Base-by-base conservation (phyloP, 2,113 vertebrate genomes). In the Nannospalax galili region DNA sequence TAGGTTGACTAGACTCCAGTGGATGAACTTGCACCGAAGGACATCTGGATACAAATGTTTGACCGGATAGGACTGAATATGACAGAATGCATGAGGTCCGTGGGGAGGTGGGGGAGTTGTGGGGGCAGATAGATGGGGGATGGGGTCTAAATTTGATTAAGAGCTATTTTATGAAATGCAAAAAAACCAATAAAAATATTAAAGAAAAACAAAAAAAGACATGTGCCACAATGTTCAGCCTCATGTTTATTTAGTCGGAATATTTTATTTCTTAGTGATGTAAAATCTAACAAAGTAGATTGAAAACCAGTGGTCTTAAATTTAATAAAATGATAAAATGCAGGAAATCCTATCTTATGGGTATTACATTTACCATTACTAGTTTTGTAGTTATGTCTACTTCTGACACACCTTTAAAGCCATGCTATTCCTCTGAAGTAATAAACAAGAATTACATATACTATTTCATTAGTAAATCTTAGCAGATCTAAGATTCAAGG, bases 311-410 rank as follows among this genome's bases (percentile, higher is more conserved):
- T 85, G 22, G 0, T 32, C 73, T 89, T 80, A 87, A 45, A 78
- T 35, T 77, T 48, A 22, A 77, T 84, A 77, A 85, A 92, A 65
- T n/a, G 45, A 77, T 84, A 77, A 85, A 92, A 65, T n/a, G 45
- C 1, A 70, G n/a, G 64, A 82, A 91, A 72, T 60, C 37, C 58
- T 40, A 73, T 26, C 40, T 78, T 40, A 26, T 32, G 24, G 0
- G 15, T 26, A 1, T 72, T 73, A 56, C 2, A 60, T 74, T 90
- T 60, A 93, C 24, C 20, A 80, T 86, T 20, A 60, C 28, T 48
- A 56, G 64, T 64, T 74, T 40, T 48, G 78, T 22, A 96, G 24
- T 12, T 78, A 67, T 12, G 15, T 79, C 52, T 15, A 35, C 48
- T 11, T 32, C 9, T 26, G 15, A 64, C 1, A 40, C 4, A 80